phyloP scores from a whole-genome alignment of 1,140 invertebrate species.

The Drosophila teissieri region DNA sequence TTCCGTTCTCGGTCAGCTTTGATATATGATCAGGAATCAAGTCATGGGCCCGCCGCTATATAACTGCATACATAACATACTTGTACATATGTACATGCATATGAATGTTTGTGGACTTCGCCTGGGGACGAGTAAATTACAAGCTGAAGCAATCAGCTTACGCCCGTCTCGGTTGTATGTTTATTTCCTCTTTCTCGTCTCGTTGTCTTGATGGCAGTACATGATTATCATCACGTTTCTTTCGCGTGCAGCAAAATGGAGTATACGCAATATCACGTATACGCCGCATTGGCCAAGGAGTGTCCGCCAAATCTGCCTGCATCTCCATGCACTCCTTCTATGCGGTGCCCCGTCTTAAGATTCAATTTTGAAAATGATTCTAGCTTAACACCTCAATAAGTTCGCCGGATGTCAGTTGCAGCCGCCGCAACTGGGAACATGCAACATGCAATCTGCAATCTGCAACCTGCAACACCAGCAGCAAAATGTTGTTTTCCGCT shows the following conservation, averaged over 20 bases:
- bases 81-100: background rate
- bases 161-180: constrained; percentile 19
- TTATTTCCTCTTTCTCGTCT: background rate
- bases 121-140: constrained; percentile 21
- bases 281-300: constrained; percentile 36
- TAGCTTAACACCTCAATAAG: constrained; percentile 69
- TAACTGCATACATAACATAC: background rate
- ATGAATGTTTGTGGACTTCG: background rate
- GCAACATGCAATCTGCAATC: constrained; percentile 18
- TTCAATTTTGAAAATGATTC: constrained; percentile 46
- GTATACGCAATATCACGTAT: constrained; percentile 39
- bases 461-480: constrained; percentile 38
- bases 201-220: background rate
- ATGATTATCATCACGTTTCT: constrained; percentile 37
- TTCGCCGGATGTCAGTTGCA: constrained; percentile 29
- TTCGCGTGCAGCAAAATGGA: constrained; percentile 14
- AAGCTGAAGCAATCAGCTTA: constrained; percentile 36
- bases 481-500: constrained; percentile 76
- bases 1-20: constrained; percentile 21
- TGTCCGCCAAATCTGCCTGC: background rate
- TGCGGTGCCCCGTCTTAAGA: background rate
- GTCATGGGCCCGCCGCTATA: constrained; percentile 4
- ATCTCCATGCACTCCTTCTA: background rate
- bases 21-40: constrained; percentile 48
- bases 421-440: constrained; percentile 28